These are phyloP conservation scores for Sinelater perroti DNA, from an alignment of 2,888 invertebrate genomes.

Conservation along the genomic window DNA sequence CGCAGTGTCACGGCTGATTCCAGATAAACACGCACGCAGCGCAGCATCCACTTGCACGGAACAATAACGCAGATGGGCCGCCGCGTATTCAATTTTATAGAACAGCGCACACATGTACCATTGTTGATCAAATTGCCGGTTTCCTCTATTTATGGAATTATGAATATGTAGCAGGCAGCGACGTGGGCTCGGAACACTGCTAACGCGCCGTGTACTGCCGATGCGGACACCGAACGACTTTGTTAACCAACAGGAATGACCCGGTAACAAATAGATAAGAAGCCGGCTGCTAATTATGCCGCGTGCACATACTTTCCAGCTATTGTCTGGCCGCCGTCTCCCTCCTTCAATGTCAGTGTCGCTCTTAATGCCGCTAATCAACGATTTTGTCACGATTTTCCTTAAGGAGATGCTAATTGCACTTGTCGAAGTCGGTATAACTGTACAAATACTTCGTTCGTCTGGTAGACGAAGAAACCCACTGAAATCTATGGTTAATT, in stretches of 20 bases:
- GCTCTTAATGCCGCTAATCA: conserved; percentile 34
- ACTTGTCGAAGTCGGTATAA: conserved; percentile 1
- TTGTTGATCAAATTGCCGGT: conserved; percentile 37
- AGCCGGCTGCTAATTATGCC: conserved; percentile 34
- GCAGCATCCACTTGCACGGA: conserved; percentile 23
- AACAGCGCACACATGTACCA: conserved; percentile 29
- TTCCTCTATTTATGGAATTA: conserved; percentile 39
- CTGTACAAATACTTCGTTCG: no score
- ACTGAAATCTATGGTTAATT: no score
- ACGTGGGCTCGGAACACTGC: conserved; percentile 24
- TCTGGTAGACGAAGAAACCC: no score
- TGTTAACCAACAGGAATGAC: not conserved
- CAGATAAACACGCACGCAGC: conserved; percentile 21
- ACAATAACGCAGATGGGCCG: conserved; percentile 39
- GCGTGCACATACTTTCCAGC: conserved; percentile 35
- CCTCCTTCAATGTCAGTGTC: conserved; percentile 39
- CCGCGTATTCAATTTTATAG: conserved; percentile 33
- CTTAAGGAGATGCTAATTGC: conserved; percentile 35
- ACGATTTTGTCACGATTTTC: conserved; percentile 40
- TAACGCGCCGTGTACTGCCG: conserved; percentile 4
- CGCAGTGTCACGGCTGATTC: conserved; percentile 32
- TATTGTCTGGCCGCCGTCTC: conserved; percentile 36
- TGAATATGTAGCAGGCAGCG: conserved; percentile 31
- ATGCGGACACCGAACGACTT: conserved; percentile 11
- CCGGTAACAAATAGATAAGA: conserved; percentile 32